Percentiles rank a stretch among this genome's conserved stretches.
These are phyloP conservation scores for Bombus impatiens DNA, from an alignment of 1,140 invertebrate species.

Conservation along the genomic window DNA sequence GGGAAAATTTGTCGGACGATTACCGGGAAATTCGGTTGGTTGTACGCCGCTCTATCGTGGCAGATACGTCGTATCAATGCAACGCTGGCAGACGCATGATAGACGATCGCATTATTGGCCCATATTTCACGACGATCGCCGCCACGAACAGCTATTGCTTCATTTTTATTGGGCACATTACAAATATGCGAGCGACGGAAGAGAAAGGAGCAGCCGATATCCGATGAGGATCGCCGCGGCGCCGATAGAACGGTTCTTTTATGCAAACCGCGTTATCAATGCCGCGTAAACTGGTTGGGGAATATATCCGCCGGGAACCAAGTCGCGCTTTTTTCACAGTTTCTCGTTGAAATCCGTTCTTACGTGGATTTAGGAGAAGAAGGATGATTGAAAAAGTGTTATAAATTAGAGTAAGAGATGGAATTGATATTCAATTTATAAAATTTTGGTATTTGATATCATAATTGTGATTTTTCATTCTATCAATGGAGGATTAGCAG, in stretches of 20 bases:
- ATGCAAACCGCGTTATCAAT: constrained; percentile 37
- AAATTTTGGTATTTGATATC: neutral
- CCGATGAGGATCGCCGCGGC: neutral
- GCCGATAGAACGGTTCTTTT: constrained; percentile 31
- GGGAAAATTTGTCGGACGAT: constrained; percentile 44
- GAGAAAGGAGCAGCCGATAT: neutral
- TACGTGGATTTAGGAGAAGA: neutral
- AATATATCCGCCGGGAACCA: neutral
- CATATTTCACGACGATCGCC: constrained; percentile 43
- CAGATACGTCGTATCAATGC: constrained; percentile 52
- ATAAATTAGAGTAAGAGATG: neutral
- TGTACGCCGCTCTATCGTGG: neutral
- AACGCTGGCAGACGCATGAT: constrained; percentile 27
- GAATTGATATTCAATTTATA: neutral
- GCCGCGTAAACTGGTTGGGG: neutral
- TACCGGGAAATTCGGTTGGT: constrained; percentile 31
- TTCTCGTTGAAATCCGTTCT: neutral
- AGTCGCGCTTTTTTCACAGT: neutral
- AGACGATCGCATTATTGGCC: constrained; percentile 56
- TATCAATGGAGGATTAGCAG: too few species aligned
- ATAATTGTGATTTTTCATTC: neutral
- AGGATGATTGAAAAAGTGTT: neutral
- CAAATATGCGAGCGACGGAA: constrained; percentile 25
- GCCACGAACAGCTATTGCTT: constrained; percentile 27
- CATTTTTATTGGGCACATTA: constrained; percentile 52